Conservation (phyloP, 2,888 invertebrate species). For the Marronus borbonicus region DNA sequence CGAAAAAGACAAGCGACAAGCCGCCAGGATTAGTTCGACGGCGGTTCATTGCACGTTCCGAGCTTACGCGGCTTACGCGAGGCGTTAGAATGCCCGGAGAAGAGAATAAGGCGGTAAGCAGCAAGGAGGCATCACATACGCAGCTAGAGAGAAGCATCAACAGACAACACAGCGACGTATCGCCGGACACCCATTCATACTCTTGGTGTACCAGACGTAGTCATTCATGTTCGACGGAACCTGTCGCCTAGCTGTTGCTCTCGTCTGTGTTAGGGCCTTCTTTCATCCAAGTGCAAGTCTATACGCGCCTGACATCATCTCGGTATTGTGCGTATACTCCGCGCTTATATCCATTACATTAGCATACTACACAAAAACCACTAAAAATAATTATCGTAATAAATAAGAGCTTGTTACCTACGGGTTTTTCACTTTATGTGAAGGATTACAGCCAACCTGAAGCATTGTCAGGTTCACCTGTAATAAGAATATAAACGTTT, state of each 20-base stretch:
- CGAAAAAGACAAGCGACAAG: conserved; percentile 60
- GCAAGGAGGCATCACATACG: not conserved
- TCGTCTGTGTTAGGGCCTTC: conserved; percentile 23
- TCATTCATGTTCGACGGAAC: conserved; percentile 46
- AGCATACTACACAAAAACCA: conserved; percentile 42
- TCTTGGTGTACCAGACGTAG: conserved; percentile 39
- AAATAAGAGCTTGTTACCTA: conserved; percentile 40
- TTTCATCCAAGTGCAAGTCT: conserved; percentile 17
- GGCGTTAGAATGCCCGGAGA: conserved; percentile 45
- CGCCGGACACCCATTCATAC: conserved; percentile 42
- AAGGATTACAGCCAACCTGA: not conserved
- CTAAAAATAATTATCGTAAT: conserved; percentile 48
- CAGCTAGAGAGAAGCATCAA: conserved; percentile 1
- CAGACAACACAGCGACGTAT: conserved; percentile 29
- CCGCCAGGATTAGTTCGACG: conserved; percentile 58
- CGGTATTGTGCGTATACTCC: not conserved
- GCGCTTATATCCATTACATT: conserved; percentile 44
- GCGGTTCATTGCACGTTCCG: conserved; percentile 58
- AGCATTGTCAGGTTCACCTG: not conserved
- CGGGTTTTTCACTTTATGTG: not conserved
- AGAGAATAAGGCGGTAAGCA: conserved; percentile 22
- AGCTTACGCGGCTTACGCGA: conserved; percentile 56
- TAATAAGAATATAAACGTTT: not conserved
- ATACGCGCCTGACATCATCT: conserved; percentile 29
- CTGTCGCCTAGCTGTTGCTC: conserved; percentile 45